A percentile compares a stretch with the other conserved stretches of the same genome.
phyloP scores from a whole-genome alignment of 2,113 vertebrate species.

The Chinchilla lanigera region DNA sequence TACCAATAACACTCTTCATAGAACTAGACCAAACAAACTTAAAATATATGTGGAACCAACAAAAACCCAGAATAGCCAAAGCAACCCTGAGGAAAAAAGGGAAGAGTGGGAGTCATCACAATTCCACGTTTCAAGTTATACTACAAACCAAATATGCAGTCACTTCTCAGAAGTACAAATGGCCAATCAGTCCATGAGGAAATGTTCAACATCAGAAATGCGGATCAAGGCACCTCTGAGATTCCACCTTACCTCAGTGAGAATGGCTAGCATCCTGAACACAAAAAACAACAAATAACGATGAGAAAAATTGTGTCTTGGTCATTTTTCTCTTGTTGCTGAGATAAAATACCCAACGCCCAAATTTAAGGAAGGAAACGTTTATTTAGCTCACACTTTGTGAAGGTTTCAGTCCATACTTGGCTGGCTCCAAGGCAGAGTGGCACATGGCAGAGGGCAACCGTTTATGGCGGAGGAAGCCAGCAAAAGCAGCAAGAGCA shows the following conservation, averaged over 20 bases:
- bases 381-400: too few relatives aligned
- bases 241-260: background rate
- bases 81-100: background rate
- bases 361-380: too few relatives aligned
- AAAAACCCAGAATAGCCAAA: background rate
- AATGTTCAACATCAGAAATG: background rate
- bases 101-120: background rate
- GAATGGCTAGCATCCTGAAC: background rate
- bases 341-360: too few relatives aligned
- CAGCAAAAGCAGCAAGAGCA: too few relatives aligned
- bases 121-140: background rate
- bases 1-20: background rate
- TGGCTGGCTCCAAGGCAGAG: too few relatives aligned
- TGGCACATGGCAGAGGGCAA: too few relatives aligned
- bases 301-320: background rate
- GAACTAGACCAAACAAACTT: background rate
- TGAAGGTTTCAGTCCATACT: too few relatives aligned
- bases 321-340: too few relatives aligned
- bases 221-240: background rate
- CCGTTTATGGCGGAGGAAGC: too few relatives aligned
- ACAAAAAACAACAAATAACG: background rate
- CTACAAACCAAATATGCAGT: background rate
- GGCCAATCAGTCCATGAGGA: background rate
- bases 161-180: background rate
- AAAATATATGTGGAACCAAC: background rate